These are phyloP conservation scores for Lasioglossum villosulum DNA, from an alignment of 2,888 invertebrate genomes.

Conservation along the genomic window DNA sequence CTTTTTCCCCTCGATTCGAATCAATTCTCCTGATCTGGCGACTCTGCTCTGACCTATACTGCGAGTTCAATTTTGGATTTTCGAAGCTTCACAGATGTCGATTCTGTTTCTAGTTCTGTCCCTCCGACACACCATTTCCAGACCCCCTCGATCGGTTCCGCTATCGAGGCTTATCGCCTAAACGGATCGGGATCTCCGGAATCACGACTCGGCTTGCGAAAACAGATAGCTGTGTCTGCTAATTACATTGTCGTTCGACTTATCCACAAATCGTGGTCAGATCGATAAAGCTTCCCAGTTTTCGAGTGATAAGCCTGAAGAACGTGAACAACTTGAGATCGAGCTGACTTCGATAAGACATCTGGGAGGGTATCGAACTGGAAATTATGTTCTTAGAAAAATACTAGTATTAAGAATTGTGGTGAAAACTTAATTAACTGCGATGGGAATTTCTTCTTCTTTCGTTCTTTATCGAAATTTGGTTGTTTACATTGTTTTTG, in stretches of 20 bases:
- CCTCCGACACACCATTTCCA: neutral
- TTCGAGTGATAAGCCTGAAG: neutral
- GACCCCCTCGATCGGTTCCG: neutral
- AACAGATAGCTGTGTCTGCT: neutral
- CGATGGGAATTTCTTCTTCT: neutral
- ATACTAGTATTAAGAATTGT: no score
- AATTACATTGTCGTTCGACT: constrained; percentile 25
- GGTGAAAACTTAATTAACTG: no score
- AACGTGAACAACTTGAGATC: neutral
- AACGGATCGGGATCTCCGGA: neutral
- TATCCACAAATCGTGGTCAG: neutral
- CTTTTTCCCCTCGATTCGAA: no score
- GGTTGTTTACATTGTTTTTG: neutral
- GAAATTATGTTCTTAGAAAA: neutral
- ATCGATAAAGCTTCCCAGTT: neutral
- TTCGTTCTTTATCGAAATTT: neutral
- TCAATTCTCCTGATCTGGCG: neutral
- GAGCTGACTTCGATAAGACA: neutral
- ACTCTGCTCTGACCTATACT: neutral
- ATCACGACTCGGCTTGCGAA: neutral
- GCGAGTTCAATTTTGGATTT: neutral
- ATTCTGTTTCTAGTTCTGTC: neutral
- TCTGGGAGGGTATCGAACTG: neutral
- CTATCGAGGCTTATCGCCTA: neutral
- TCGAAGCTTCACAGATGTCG: neutral